Evolutionary conservation across 2,888 invertebrate genomes (phyloP).

Genomic region (Lycophotia porphyrea): DNA sequence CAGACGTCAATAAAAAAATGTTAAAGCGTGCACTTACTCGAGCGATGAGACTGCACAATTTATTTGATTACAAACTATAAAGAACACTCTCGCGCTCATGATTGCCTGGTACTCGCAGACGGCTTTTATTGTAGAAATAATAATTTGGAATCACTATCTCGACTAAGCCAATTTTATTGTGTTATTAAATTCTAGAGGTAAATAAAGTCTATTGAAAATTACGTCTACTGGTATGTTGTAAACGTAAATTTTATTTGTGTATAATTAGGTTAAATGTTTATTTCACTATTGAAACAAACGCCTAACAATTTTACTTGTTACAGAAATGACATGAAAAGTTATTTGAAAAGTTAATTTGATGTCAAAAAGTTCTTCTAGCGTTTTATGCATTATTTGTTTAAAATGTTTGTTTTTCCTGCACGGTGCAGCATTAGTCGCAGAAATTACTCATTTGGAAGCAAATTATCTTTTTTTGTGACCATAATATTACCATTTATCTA

Average conservation of each 20-base stretch:
- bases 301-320: not conserved
- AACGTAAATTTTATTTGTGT: not conserved
- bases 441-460: too few species aligned
- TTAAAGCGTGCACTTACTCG: constrained; percentile 26
- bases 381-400: too few species aligned
- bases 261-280: not conserved
- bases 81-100: constrained; percentile 33
- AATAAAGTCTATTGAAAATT: constrained; percentile 8
- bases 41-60: constrained; percentile 31
- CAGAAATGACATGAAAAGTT: not conserved
- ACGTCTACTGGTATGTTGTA: not conserved
- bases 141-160: constrained; percentile 24
- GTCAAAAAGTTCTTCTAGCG: not conserved
- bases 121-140: constrained; percentile 27
- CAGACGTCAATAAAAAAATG: constrained; percentile 30
- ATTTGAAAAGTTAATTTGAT: not conserved
- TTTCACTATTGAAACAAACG: not conserved
- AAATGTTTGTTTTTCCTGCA: too few species aligned
- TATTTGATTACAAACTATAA: constrained; percentile 48
- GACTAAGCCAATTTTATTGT: constrained; percentile 5
- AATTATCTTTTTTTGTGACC: not conserved
- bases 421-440: too few species aligned
- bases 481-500: not conserved
- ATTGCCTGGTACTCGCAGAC: constrained; percentile 38
- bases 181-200: constrained; percentile 7